Evolutionary conservation across 2,113 vertebrate species (phyloP).

Genomic region (Electrona antarctica): DNA sequence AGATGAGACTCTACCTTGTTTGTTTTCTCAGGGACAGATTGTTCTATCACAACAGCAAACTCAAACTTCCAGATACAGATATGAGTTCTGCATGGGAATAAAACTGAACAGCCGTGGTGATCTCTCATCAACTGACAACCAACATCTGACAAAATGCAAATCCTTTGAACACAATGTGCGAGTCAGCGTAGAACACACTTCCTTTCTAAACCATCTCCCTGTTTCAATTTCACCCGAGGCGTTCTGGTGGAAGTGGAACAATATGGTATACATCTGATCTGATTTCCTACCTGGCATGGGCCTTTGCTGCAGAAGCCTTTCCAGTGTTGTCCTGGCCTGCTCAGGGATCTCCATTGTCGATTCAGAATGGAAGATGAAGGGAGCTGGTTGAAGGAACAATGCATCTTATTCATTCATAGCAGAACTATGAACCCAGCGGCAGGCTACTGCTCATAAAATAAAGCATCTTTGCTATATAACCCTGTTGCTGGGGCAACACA

Average conservation of each 20-base stretch:
- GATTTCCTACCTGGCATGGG: slow-evolving; percentile 37
- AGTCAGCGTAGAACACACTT: slow-evolving; percentile 61
- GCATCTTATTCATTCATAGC: slow-evolving; percentile 48
- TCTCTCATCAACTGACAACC: slow-evolving; percentile 30
- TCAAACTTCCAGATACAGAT: slow-evolving; percentile 33
- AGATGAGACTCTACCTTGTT: slow-evolving; percentile 17
- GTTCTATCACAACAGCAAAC: slow-evolving; percentile 33
- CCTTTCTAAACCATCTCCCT: slow-evolving; percentile 43
- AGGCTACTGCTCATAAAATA: too few relatives aligned
- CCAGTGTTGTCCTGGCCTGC: slow-evolving; percentile 18
- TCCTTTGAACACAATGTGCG: slow-evolving; percentile 46
- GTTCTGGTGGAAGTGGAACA: slow-evolving; percentile 42
- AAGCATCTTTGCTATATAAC: not conserved
- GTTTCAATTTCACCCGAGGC: slow-evolving; percentile 53
- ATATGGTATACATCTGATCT: slow-evolving; percentile 45
- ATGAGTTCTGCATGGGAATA: slow-evolving; percentile 37
- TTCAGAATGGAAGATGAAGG: slow-evolving; percentile 41
- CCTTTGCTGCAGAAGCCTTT: slow-evolving; percentile 27
- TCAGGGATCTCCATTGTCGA: slow-evolving; percentile 56
- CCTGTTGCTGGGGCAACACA: not conserved
- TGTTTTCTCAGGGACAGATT: slow-evolving; percentile 13
- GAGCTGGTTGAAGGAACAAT: slow-evolving; percentile 52
- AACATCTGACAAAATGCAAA: slow-evolving; percentile 32
- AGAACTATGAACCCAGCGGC: slow-evolving; percentile 19
- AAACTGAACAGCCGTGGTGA: slow-evolving; percentile 50